These are phyloP conservation scores for Thripadectes ignobilis DNA, from an alignment of 2,797 vertebrate species.

Conservation along the genomic window DNA sequence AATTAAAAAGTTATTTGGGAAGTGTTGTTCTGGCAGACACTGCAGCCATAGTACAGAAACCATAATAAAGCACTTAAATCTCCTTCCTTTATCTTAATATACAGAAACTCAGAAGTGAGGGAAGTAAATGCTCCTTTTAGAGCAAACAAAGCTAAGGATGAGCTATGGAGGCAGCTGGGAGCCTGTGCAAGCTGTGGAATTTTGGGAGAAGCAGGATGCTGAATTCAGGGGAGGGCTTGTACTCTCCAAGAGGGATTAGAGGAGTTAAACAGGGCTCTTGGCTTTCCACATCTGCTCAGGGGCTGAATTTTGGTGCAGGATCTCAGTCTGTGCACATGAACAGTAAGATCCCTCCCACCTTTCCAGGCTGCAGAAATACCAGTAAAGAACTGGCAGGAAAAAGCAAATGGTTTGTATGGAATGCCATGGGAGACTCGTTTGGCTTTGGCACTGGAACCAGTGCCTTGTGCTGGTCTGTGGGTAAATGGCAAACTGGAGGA, in stretches of 20 bases:
- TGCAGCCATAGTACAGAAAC: neutral
- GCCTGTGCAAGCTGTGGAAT: too few relatives aligned
- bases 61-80: neutral
- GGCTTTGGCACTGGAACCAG: neutral
- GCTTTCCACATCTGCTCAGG: neutral
- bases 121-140: neutral
- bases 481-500: neutral
- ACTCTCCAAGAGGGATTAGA: neutral
- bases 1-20: neutral
- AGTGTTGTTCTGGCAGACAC: neutral
- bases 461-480: neutral
- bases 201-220: neutral
- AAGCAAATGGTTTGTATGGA: neutral
- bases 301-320: neutral
- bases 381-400: neutral
- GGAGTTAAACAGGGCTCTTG: neutral
- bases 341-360: neutral
- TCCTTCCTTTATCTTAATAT: neutral
- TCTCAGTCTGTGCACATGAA: accelerated
- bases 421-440: neutral
- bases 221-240: neutral
- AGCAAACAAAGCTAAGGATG: neutral
- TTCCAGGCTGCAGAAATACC: neutral
- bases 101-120: neutral
- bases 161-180: neutral